phyloP scores from a whole-genome alignment of 2,888 invertebrate species.

The Ennomos erosarius region DNA sequence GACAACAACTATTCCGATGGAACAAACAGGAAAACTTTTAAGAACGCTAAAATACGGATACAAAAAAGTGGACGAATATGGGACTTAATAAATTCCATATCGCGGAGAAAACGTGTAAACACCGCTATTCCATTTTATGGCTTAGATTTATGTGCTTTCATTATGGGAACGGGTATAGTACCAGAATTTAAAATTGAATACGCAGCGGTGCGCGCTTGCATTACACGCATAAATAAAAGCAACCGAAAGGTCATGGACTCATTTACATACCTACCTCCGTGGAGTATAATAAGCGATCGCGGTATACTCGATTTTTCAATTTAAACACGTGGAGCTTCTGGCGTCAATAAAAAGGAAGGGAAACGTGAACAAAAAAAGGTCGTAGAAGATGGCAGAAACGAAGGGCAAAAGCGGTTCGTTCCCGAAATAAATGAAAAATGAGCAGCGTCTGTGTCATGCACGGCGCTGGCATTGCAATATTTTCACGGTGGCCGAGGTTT shows the following conservation, averaged over 20 bases:
- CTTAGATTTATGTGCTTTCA: constrained; percentile 42
- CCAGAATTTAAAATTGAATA: constrained; percentile 46
- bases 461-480: constrained; percentile 33
- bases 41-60: constrained; percentile 29
- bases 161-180: constrained; percentile 33
- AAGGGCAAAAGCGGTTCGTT: constrained; percentile 34
- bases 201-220: constrained; percentile 35
- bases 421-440: constrained; percentile 41
- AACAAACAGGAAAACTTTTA: constrained; percentile 41
- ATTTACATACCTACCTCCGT: constrained; percentile 38
- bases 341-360: constrained; percentile 23
- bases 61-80: constrained; percentile 45
- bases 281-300: constrained; percentile 33
- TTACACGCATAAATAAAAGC: constrained; percentile 42
- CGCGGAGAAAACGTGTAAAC: constrained; percentile 45
- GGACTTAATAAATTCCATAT: constrained; percentile 41
- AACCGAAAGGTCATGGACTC: constrained; percentile 39
- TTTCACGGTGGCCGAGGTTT: constrained; percentile 37
- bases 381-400: constrained; percentile 28
- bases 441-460: constrained; percentile 35
- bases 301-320: constrained; percentile 29
- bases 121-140: constrained; percentile 43
- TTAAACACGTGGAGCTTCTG: constrained; percentile 30
- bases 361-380: constrained; percentile 31
- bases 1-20: constrained; percentile 16